Evolutionary conservation across 2,888 invertebrate genomes (phyloP).

Genomic region (Chironomus riparius): DNA sequence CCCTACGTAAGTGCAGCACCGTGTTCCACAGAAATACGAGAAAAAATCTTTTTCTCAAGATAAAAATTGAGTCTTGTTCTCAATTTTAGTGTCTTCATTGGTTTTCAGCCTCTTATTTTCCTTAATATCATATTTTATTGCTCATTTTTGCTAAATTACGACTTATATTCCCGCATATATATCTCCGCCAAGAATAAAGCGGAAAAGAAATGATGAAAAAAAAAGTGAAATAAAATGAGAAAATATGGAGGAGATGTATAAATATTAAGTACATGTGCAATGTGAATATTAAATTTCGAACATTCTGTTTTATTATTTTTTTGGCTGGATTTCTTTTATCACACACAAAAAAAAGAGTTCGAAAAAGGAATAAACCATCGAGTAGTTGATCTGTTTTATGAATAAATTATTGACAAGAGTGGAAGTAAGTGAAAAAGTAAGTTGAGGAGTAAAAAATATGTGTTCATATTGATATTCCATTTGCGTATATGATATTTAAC

Average conservation of each 20-base stretch:
- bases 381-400: constrained; percentile 16
- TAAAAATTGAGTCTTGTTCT: background rate
- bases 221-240: background rate
- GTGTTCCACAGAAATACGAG: background rate
- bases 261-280: background rate
- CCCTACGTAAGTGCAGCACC: too few species aligned
- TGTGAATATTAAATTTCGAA: background rate
- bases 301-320: background rate
- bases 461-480: constrained; percentile 10
- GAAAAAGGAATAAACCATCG: background rate
- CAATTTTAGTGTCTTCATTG: background rate
- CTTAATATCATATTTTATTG: constrained; percentile 20
- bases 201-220: background rate
- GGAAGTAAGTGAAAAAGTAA: background rate
- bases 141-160: constrained; percentile 21
- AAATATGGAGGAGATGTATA: too few species aligned
- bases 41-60: background rate
- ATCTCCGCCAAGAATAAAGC: background rate
- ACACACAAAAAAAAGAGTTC: too few species aligned
- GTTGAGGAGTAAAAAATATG: background rate
- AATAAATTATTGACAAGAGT: constrained; percentile 7
- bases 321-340: too few species aligned
- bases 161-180: background rate
- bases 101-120: background rate
- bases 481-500: constrained; percentile 11